Evolutionary conservation across 1,140 invertebrate genomes (phyloP), one percentile per base, ranked within the genome.

Genomic region (Drosophila sproati): DNA sequence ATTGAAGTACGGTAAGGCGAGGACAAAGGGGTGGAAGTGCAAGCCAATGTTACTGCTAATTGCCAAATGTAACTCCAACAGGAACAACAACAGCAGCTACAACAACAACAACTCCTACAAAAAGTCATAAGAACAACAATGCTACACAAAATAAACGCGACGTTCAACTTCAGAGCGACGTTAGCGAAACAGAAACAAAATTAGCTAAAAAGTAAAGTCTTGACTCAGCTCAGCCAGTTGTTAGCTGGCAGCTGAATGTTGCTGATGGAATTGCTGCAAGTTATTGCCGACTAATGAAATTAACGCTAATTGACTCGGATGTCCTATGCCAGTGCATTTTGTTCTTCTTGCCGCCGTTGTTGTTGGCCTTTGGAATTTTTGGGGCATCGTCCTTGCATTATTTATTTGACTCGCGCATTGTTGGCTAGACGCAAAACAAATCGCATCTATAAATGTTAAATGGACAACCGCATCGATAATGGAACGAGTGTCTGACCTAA

Each of bases 231-330:
- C 3, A 43, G 32, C 28, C 0, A 7, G 2, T 41, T 41, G 39
- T 10, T n/a, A 43, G 31, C n/a, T 47, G 31, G 37, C 0, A 34
- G 55, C 32, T 61, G 52, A 37, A 82, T 39, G 37, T 39, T 43
- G 73, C 82, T 80, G 78, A 71, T 88, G 73, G 56, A 80, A 88
- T 78, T 88, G 82, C 83, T 80, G 73, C 85, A 78, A 88, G 85
- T 89, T 88, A 88, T 88, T 85, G 85, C 85, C 68, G 72, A 69
- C 85, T 88, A 88, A 88, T 88, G 85, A 88, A 89, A 89, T 89
- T 89, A 85, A 80, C 85, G 56, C 86, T 89, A 89, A 89, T 90
- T 89, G 85, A 81, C 85, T 87, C 78, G 73, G 77, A 67, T 78
- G 73, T 76, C 77, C 47, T 47, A 64, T 34, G 57, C 60, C 8